These are phyloP conservation scores for Nemapogon koenigi DNA, from an alignment of 2,888 invertebrate species.

Conservation along the genomic window DNA sequence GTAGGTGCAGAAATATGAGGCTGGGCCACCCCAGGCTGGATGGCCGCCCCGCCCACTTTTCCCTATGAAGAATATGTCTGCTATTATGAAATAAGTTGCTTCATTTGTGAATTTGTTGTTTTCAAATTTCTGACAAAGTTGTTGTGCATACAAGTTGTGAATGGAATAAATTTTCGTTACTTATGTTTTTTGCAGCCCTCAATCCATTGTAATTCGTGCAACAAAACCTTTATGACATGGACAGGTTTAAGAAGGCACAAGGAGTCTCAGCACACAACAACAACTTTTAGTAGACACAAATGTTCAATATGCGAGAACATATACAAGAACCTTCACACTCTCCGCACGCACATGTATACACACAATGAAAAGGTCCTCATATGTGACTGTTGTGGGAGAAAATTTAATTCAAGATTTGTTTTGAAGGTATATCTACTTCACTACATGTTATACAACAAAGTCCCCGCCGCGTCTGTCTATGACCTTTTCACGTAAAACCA, in stretches of 20 bases:
- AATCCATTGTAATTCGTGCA: conserved; percentile 36
- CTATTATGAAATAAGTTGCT: too few relatives aligned
- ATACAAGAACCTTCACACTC: conserved; percentile 34
- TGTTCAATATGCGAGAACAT: conserved; percentile 44
- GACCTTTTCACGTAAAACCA: too few relatives aligned
- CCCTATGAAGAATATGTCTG: too few relatives aligned
- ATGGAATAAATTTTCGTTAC: neutral
- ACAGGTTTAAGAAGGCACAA: conserved; percentile 40
- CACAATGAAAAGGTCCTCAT: conserved; percentile 31
- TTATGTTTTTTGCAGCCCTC: conserved; percentile 14
- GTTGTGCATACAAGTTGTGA: too few relatives aligned
- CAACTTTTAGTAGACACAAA: conserved; percentile 30
- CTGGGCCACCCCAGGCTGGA: too few relatives aligned
- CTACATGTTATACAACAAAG: too few relatives aligned
- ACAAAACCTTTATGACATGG: conserved; percentile 43
- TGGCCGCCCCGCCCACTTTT: too few relatives aligned
- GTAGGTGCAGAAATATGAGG: too few relatives aligned
- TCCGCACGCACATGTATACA: conserved; percentile 34
- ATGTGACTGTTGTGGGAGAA: conserved; percentile 49
- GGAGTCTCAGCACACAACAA: conserved; percentile 33
- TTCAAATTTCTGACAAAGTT: too few relatives aligned
- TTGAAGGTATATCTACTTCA: conserved; percentile 42
- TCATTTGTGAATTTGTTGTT: too few relatives aligned
- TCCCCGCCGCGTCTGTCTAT: too few relatives aligned
- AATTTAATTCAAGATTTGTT: conserved; percentile 29